Base-by-base conservation (phyloP, 2,888 invertebrate species). In the Hecatera dysodea region DNA sequence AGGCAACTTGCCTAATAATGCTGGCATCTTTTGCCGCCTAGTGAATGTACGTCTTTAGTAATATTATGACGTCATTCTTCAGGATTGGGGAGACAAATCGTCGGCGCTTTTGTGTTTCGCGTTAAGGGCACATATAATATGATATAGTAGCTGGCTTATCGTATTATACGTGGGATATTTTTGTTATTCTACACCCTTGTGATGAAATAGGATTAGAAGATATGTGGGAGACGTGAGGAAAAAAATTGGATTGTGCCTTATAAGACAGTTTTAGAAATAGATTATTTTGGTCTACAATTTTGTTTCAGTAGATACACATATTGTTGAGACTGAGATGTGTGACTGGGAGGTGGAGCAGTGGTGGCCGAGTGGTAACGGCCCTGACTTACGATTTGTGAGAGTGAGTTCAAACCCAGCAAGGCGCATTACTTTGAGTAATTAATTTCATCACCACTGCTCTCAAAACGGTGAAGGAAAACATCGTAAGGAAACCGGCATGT, bases 21-120 rank as follows among this genome's bases (percentile, higher is more conserved):
- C 39, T 24, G 6, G 1, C n/a, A 36, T 53, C 24, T 48, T 72
- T 52, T 29, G 33, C 22, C 39, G 12, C 12, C 27, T 27, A 36
- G n/a, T 27, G 22, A 66, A 67, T 44, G 53, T 29, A n/a, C n/a
- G 17, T 59, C 80, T 75, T 50, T 19, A 48, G 29, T 22, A 27
- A 67, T 46, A 76, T 62, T 67, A 78, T 24, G 55, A 48, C 56
- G 52, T 70, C 46, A 82, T 84, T 56, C 42, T 33, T 80, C 66
- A 72, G 57, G 77, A 74, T 85, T 80, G 44, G 2, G n/a, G 63
- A 74, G 81, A 85, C 77, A 77, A 75, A 85, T 72, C n/a, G 72
- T 67, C 12, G 48, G 55, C 55, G 62, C 70, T 85, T 72, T 63
- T 53, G 59, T 63, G 59, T 53, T 29, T 53, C 64, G 29, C 55